These are phyloP conservation scores for Scopus umbretta DNA, from an alignment of 2,113 vertebrate species.

Conservation along the genomic window DNA sequence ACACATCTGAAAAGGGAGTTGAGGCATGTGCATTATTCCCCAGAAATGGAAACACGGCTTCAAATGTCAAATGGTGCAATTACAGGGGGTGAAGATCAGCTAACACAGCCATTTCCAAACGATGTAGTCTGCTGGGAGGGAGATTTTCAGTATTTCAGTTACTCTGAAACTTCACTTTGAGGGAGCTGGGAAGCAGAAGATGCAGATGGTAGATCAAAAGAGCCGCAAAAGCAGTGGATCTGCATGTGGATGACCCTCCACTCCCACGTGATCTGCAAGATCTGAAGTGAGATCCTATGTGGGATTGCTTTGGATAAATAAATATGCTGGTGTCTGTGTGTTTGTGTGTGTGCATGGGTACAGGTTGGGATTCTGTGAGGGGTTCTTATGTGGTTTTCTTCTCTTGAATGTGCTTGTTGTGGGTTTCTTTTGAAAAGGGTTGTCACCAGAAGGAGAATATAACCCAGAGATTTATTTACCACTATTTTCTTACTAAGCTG, in stretches of 20 bases:
- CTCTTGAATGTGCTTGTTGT: neutral
- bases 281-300: neutral
- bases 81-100: neutral
- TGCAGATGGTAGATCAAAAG: neutral
- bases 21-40: neutral
- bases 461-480: neutral
- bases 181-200: neutral
- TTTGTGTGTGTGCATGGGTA: neutral
- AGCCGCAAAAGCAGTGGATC: neutral
- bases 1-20: neutral
- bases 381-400: neutral
- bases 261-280: neutral
- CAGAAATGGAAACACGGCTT: conserved; percentile 10
- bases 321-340: neutral
- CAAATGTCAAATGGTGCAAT: neutral
- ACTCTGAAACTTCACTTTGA: neutral
- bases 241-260: neutral
- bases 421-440: neutral
- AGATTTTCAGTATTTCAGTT: neutral
- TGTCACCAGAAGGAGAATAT: neutral
- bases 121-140: neutral
- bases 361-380: neutral
- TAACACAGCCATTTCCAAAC: neutral
- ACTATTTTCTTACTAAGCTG: neutral
- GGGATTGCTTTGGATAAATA: neutral